A percentile compares a stretch with the other conserved stretches of the same genome.
Conservation (phyloP, 2,113 vertebrate species). For the Rhinolophus sinicus region DNA sequence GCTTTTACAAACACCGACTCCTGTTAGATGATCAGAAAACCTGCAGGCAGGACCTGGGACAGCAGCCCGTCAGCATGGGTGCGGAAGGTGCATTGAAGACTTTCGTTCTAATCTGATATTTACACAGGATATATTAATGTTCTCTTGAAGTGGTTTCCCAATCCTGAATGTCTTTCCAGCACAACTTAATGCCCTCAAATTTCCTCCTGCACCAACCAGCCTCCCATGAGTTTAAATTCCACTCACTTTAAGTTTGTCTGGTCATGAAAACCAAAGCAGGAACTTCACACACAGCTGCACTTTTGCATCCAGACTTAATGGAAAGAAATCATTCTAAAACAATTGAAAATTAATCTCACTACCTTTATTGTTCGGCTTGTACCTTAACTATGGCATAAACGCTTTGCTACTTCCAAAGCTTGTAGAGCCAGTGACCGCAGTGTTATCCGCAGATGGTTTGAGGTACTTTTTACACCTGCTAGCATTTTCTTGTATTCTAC, state of each 20-base stretch:
- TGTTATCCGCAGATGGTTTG: constrained; percentile 45
- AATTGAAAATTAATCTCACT: constrained; percentile 65
- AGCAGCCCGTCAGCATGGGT: background rate
- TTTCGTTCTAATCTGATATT: background rate
- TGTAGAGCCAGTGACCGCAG: constrained; percentile 65
- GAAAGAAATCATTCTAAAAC: constrained; percentile 59
- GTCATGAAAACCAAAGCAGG: constrained; percentile 47
- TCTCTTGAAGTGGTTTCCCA: background rate
- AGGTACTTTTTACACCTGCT: constrained; percentile 55
- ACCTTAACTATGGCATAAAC: constrained; percentile 71
- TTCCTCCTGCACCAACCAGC: constrained; percentile 17
- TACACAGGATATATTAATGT: background rate
- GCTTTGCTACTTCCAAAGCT: constrained; percentile 74
- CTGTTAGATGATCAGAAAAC: background rate
- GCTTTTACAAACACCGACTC: background rate
- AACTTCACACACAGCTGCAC: background rate
- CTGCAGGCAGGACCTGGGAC: background rate
- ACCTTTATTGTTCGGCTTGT: constrained; percentile 64
- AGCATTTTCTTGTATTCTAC: constrained; percentile 65
- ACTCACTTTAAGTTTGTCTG: constrained; percentile 40
- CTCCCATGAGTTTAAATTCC: constrained; percentile 22
- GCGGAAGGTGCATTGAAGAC: background rate
- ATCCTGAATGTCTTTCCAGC: background rate
- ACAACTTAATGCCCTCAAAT: background rate
- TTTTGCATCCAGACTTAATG: background rate